Base-by-base conservation (phyloP, 2,797 vertebrate species). In the Smutsia temminckii region DNA sequence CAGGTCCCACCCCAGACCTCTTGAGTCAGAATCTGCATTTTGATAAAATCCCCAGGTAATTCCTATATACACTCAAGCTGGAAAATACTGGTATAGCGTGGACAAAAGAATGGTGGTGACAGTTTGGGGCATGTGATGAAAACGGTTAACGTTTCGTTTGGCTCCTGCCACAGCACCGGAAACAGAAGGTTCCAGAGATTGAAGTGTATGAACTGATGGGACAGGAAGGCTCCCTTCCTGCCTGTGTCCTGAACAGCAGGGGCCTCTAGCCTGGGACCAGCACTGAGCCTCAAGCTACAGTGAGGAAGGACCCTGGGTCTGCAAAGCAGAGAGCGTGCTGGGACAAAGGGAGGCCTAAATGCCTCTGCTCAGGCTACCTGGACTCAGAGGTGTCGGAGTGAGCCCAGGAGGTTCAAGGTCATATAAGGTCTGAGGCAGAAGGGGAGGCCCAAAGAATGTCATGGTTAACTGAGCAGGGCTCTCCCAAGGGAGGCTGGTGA, bases 161-260 rank as follows among this genome's bases (percentile, higher is more conserved):
- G 98, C 97, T 0, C 86, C 85, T 72, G 53, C 42, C n/a, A 93
- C 93, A 46, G 93, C 97, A 97, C 95, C 98, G 98, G 98, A 98
- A 98, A 98, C 98, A 98, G 98, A 98, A 98, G 98, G 63, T 97
- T 98, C 94, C 57, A 49, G 83, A 98, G 98, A 98, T 98, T 97
- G 97, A 98, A 96, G 78, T 13, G 8, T 93, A 91, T 97, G 92
- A 13, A 80, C 80, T 11, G 14, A 97, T 91, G 94, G 4, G 5
- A 97, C 98, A 98, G 98, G 98, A 98, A 98, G 91, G 89, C 96
- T 95, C 0, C n/a, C 97, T 98, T 98, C 98, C 98, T 98, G 98
- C 96, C 94, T 94, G 1, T 37, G 85, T 97, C 96, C 98, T 95
- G 96, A 85, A 61, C 34, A 21, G 78, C 85, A 13, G 2, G 55